Conservation (phyloP, 2,113 vertebrate species). For the Acrocephalus kingi region DNA sequence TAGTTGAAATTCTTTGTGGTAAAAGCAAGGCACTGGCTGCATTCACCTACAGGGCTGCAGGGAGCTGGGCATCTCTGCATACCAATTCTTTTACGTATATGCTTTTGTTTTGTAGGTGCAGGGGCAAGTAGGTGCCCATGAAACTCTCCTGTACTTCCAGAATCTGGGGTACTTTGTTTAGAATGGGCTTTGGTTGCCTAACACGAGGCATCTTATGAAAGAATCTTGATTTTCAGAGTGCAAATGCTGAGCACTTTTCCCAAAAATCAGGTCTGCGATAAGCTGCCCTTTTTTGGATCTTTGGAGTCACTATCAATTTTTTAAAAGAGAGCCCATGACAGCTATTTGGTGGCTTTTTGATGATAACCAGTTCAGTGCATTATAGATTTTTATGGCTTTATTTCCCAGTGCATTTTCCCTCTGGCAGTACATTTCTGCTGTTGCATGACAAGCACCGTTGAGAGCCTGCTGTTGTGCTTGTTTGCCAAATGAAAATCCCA, state of each 20-base stretch:
- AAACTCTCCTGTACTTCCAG: neutral
- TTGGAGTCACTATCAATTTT: neutral
- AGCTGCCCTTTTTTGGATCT: neutral
- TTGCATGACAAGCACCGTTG: neutral
- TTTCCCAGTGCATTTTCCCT: neutral
- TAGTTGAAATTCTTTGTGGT: neutral
- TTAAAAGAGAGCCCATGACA: neutral
- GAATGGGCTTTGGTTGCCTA: neutral
- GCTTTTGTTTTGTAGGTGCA: neutral
- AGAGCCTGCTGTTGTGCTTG: neutral
- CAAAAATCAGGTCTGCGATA: neutral
- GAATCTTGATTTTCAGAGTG: neutral
- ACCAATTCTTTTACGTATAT: neutral
- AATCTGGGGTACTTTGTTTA: neutral
- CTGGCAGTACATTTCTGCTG: neutral
- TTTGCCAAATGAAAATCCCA: neutral
- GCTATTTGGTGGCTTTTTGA: neutral
- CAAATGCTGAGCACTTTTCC: neutral
- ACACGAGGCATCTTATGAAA: neutral
- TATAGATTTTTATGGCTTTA: neutral
- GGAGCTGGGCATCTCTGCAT: rapidly evolving
- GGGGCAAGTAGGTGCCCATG: neutral
- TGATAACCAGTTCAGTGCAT: neutral
- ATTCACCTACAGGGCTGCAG: neutral
- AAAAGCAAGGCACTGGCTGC: neutral